A percentile compares a stretch with the other conserved stretches of the same genome.
Evolutionary conservation across 2,888 invertebrate genomes (phyloP).

Genomic region (Drosophila neotestacea): DNA sequence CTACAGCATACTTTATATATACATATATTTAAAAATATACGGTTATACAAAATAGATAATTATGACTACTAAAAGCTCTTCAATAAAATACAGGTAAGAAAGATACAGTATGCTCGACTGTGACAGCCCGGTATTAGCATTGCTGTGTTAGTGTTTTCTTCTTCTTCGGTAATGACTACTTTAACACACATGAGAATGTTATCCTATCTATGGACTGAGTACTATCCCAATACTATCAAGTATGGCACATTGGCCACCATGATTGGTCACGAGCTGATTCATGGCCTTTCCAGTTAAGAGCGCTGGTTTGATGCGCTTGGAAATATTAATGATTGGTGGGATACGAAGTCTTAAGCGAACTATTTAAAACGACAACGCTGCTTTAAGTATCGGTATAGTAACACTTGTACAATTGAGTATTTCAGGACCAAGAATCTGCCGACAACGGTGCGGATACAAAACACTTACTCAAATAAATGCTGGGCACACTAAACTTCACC

Average conservation of each 20-base stretch:
- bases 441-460: conserved; percentile 21
- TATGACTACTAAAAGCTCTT: too few relatives aligned
- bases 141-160: too few relatives aligned
- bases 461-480: conserved; percentile 51
- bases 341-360: conserved; percentile 56
- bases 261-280: conserved; percentile 81
- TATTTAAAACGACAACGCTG: conserved; percentile 73
- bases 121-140: too few relatives aligned
- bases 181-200: conserved; percentile 76
- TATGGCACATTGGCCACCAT: conserved; percentile 76
- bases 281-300: conserved; percentile 81
- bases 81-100: too few relatives aligned
- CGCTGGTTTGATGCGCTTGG: conserved; percentile 77
- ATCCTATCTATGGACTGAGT: conserved; percentile 73
- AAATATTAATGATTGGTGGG: conserved; percentile 80
- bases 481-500: conserved; percentile 75
- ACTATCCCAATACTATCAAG: conserved; percentile 79
- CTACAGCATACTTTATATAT: too few relatives aligned
- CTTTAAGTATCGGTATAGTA: conserved; percentile 78
- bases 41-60: too few relatives aligned
- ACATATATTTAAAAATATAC: too few relatives aligned
- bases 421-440: conserved; percentile 30
- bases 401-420: conserved; percentile 67
- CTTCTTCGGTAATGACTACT: conserved; percentile 31
- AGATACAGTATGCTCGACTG: too few relatives aligned